These are phyloP conservation scores for Ploceus nigricollis DNA, from an alignment of 2,113 vertebrate genomes.

Conservation along the genomic window DNA sequence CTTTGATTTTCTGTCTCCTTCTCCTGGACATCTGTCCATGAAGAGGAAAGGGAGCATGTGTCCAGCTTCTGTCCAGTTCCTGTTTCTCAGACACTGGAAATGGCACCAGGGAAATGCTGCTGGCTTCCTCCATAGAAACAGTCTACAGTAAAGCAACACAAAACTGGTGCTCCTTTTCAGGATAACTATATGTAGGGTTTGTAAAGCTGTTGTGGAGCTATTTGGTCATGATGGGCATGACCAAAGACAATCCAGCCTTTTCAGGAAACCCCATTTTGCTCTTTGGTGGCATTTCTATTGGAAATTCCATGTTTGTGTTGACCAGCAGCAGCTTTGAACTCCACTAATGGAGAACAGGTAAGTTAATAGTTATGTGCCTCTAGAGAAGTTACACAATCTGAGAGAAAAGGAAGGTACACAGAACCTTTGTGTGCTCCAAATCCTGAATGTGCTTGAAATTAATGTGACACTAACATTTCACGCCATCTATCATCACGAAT, in stretches of 20 bases:
- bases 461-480: not conserved
- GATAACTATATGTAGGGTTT: not conserved
- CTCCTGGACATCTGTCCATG: not conserved
- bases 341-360: not conserved
- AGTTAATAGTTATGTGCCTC: rapidly evolving
- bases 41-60: not conserved
- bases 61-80: not conserved
- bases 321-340: not conserved
- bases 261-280: not conserved
- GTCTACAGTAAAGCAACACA: not conserved
- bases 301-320: not conserved
- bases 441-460: not conserved
- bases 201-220: not conserved
- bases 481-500: rapidly evolving
- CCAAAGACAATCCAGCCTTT: not conserved
- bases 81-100: not conserved
- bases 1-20: not conserved
- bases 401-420: not conserved
- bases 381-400: not conserved
- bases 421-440: not conserved
- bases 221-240: not conserved
- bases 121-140: not conserved
- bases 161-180: not conserved
- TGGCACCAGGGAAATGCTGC: not conserved
- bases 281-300: not conserved